Base-by-base conservation (phyloP, 2,113 vertebrate genomes). In the Caloenas nicobarica region DNA sequence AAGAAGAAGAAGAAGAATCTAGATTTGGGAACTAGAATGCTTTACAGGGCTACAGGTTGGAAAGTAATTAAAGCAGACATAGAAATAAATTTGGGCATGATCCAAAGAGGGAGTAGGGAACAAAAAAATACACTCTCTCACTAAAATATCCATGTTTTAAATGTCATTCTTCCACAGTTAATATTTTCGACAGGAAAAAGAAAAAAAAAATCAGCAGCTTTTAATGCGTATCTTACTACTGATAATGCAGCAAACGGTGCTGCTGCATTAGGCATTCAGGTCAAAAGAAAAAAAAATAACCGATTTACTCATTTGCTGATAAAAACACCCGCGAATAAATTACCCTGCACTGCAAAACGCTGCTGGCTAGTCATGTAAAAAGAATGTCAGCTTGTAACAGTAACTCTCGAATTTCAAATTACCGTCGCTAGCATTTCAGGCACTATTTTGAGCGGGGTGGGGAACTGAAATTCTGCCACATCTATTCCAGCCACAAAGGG, bases 321-420 rank as follows among this genome's bases (percentile, higher is more conserved):
- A 86, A 94, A 97, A 96, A 88, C 26, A 50, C 48, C 65, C 62
- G 16, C 66, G 12, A 97, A 93, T 54, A 70, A 95, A 81, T 54
- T 51, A 83, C 76, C 80, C 72, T 21, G 76, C 54, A 9, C 44
- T 6, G 46, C 64, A 80, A 79, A 86, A 89, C 31, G 58, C 93
- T 29, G 71, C 66, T 71, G 95, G 80, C 34, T 76, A 94, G 85
- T 70, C 79, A 28, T 13, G 66, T 44, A 54, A 80, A 89, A 88
- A 90, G 53, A 83, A 81, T 94, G 84, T 89, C 94, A 80, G 90
- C 68, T 96, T 96, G 77, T 86, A 86, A 92, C 95, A 97, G 60
- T 76, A 86, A 84, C 22, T 87, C 86, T 84, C 85, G 86, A 69
- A 94, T 96, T 96, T 95, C 95, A 93, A 94, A 69, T 82, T 88